A percentile compares a stretch with the other conserved stretches of the same genome.
phyloP scores from a whole-genome alignment of 2,888 invertebrate species.

The Ceraclea dissimilis region DNA sequence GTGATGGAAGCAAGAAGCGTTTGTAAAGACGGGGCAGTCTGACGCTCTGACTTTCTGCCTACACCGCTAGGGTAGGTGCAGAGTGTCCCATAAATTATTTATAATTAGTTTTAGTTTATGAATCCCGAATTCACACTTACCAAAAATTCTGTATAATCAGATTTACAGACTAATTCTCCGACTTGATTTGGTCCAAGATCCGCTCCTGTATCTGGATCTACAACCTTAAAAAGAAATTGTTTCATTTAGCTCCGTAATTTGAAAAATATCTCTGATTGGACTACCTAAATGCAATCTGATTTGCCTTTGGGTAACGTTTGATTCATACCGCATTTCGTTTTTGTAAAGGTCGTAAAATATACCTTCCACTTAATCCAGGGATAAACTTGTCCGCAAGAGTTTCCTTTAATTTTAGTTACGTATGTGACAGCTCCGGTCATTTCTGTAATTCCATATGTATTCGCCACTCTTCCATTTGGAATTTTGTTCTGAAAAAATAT shows the following conservation, averaged over 20 bases:
- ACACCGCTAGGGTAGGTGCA: no score
- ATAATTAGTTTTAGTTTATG: no score
- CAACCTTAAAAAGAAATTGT: constrained; percentile 42
- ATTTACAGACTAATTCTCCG: constrained; percentile 52
- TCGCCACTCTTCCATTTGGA: background rate
- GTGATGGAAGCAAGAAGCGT: no score
- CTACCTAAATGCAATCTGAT: no score
- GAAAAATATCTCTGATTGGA: no score
- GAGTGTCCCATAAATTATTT: no score
- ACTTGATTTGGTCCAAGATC: constrained; percentile 53
- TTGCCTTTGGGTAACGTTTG: no score
- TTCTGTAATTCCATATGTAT: background rate
- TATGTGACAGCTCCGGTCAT: background rate
- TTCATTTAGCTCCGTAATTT: no score
- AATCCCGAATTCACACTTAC: background rate
- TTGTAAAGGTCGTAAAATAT: no score
- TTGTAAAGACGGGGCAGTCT: no score
- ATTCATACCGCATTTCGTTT: no score
- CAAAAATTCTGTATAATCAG: background rate
- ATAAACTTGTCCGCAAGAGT: background rate
- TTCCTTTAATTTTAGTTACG: background rate
- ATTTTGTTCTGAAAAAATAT: background rate
- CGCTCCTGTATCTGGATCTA: constrained; percentile 50
- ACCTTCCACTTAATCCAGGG: background rate
- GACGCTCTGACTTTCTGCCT: no score